A percentile compares a stretch with the other conserved stretches of the same genome.
phyloP scores from a whole-genome alignment of 1,140 invertebrate species.

The Chionoecetes opilio region DNA sequence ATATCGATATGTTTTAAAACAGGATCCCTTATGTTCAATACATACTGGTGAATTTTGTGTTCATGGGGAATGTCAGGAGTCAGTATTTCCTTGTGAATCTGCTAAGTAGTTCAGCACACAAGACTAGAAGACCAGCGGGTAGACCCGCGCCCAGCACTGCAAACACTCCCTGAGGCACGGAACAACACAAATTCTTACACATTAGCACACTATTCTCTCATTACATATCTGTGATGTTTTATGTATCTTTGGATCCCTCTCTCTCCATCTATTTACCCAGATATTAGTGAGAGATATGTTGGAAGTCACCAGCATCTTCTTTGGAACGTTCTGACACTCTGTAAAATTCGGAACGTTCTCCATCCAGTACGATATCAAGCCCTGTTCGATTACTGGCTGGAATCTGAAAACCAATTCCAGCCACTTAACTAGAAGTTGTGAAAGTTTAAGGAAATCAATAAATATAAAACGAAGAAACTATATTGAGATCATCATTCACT shows the following conservation, averaged over 20 bases:
- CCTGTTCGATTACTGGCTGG: background rate
- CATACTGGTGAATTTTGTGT: no score
- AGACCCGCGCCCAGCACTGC: background rate
- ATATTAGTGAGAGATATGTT: background rate
- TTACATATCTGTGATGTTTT: no score
- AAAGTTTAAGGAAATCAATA: no score
- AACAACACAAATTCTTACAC: background rate
- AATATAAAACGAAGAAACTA: background rate
- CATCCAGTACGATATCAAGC: background rate
- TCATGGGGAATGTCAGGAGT: no score
- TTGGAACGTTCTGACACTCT: background rate
- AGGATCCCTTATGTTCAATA: no score
- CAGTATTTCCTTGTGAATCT: no score
- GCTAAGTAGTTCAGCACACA: background rate
- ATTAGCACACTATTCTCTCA: background rate
- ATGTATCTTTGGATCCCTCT: no score
- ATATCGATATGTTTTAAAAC: no score
- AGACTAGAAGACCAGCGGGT: background rate
- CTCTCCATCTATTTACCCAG: background rate
- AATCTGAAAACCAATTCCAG: background rate
- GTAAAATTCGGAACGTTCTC: slow-evolving; percentile 7
- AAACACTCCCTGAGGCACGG: background rate
- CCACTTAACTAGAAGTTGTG: no score
- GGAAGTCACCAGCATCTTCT: background rate
- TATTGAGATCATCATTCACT: no score